Conservation (phyloP, 2,113 vertebrate species). For the Megatriorchis doriae region DNA sequence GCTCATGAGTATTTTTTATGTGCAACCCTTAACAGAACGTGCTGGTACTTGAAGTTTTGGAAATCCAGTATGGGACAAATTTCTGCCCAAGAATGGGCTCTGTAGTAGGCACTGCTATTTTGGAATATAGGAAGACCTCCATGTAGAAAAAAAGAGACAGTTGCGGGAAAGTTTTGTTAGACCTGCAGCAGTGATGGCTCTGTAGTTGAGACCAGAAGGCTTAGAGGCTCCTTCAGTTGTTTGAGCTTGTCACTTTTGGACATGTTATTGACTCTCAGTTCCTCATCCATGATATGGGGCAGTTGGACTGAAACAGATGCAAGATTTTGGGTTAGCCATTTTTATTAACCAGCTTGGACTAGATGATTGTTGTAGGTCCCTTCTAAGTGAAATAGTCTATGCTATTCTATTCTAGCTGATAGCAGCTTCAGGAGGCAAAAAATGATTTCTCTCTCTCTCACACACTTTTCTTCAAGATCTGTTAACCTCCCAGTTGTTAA, state of each 20-base stretch:
- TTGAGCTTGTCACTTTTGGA: neutral
- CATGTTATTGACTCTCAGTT: neutral
- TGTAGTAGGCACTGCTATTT: neutral
- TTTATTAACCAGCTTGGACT: neutral
- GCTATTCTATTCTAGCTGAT: neutral
- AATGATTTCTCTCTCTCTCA: rapidly evolving
- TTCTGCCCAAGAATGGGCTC: neutral
- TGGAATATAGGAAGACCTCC: neutral
- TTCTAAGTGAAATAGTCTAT: neutral
- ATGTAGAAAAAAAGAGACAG: neutral
- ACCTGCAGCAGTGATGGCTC: neutral
- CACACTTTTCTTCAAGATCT: neutral
- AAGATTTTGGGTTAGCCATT: neutral
- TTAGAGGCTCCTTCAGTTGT: neutral
- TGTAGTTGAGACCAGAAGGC: neutral
- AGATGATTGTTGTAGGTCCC: neutral
- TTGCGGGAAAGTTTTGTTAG: neutral
- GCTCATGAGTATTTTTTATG: neutral
- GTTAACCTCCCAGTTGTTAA: neutral
- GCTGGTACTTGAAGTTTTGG: neutral
- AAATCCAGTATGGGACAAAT: neutral
- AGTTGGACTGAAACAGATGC: neutral
- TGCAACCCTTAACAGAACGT: neutral
- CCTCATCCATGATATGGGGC: neutral
- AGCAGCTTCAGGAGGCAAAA: neutral